Evolutionary conservation across 2,113 vertebrate genomes (phyloP), one percentile per base, ranked within the genome.

Genomic region (Pedetes capensis): DNA sequence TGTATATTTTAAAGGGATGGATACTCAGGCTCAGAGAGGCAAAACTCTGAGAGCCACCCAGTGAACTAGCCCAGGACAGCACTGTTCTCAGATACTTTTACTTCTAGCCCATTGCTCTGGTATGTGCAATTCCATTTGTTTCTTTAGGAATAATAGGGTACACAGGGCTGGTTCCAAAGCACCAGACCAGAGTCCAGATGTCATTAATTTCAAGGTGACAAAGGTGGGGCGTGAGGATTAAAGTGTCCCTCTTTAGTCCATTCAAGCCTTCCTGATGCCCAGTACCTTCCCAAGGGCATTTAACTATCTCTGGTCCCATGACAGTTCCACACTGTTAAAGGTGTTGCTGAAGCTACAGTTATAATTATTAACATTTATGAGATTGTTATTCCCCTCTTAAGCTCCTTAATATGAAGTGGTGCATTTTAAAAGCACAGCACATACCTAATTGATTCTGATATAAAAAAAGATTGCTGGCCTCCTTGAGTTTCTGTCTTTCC

Each of bases 301-400:
- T 98, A 97, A 97, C 95, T 96, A 68, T 92, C 96, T 88, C 96
- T 96, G 97, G 96, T 96, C 94, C 97, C 96, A 95, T 96, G 97
- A 96, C 93, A 98, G 97, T 97, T 97, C 94, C 6, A 3, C 97
- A 89, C 89, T 91, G 97, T 97, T 98, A 97, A 98, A 98, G 97
- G 95, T 97, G 95, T 51, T 57, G 0, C 89, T 85, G 91, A 96
- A 98, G 92, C 92, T 97, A 96, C 59, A 96, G 97, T 98, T 98
- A 98, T 84, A 97, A 97, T 98, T 98, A 98, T 98, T 98, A 98
- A 97, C 96, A 97, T 98, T 98, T 98, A 98, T 98, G 97, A 97
- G 95, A 96, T 97, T 98, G 96, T 98, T 98, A 98, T 97, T 98
- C 97, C 98, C 97, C 98, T 94, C 93, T 97, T 98, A 97, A 98